Percentiles rank a stretch among this genome's conserved stretches.
phyloP scores from a whole-genome alignment of 2,888 invertebrate species.

The Chelonus formosanus region DNA sequence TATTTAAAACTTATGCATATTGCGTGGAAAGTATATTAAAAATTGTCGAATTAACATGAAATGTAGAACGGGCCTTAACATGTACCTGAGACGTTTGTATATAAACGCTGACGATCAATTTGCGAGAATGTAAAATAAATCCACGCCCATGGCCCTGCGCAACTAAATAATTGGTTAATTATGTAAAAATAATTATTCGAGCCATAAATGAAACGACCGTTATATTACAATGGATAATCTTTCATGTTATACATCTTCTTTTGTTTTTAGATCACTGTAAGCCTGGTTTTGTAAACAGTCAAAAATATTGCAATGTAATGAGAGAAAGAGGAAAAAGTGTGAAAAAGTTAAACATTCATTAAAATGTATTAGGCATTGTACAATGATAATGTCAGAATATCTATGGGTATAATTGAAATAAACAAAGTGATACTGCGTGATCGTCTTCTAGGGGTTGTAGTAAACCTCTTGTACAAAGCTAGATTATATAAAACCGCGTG shows the following conservation, averaged over 20 bases:
- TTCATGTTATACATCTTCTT: not conserved
- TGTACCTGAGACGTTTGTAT: slow-evolving; percentile 59
- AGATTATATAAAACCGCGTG: slow-evolving; percentile 32
- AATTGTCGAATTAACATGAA: slow-evolving; percentile 19
- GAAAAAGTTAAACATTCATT: slow-evolving; percentile 27
- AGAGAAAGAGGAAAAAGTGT: slow-evolving; percentile 15
- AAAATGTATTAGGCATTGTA: slow-evolving; percentile 15
- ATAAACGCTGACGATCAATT: slow-evolving; percentile 12
- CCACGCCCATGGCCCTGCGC: slow-evolving; percentile 15
- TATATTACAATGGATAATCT: not conserved
- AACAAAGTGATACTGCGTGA: slow-evolving; percentile 31
- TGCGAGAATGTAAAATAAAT: slow-evolving; percentile 14
- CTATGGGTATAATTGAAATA: slow-evolving; percentile 43
- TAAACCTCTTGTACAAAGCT: slow-evolving; percentile 30
- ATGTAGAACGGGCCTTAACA: slow-evolving; percentile 57
- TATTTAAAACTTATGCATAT: slow-evolving; percentile 3
- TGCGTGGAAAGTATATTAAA: slow-evolving; percentile 2
- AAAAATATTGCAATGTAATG: slow-evolving; percentile 15
- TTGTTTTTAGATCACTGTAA: slow-evolving; percentile 10
- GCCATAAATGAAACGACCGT: slow-evolving; percentile 10
- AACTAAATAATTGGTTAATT: slow-evolving; percentile 17
- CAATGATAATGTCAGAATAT: slow-evolving; percentile 34
- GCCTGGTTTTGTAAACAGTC: not conserved
- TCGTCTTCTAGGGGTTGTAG: slow-evolving; percentile 26
- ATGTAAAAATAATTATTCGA: slow-evolving; percentile 6